A percentile compares a stretch with the other conserved stretches of the same genome.
These are phyloP conservation scores for Pseudomyrmex concolor DNA, from an alignment of 1,140 invertebrate genomes.

Conservation along the genomic window DNA sequence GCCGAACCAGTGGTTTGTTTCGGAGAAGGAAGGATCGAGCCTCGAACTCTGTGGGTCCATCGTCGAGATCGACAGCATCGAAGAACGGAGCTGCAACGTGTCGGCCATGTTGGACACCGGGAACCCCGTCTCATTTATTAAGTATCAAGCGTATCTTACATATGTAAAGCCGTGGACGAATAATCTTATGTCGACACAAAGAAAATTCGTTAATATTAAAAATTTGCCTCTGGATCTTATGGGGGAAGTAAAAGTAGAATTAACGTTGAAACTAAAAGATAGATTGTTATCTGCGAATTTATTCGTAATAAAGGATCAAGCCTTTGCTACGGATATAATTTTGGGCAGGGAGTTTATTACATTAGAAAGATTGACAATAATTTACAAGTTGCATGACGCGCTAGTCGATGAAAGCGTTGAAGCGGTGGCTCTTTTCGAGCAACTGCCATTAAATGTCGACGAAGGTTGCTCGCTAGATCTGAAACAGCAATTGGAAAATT, in stretches of 20 bases:
- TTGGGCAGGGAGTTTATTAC: background rate
- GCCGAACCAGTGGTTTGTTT: too few species aligned
- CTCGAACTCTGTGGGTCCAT: too few species aligned
- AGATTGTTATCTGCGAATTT: background rate
- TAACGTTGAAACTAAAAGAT: background rate
- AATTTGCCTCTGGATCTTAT: too few species aligned
- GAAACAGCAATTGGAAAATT: background rate
- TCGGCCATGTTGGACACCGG: background rate
- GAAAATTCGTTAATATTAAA: too few species aligned
- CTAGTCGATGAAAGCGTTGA: too few species aligned
- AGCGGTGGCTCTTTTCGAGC: too few species aligned
- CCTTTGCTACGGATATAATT: background rate
- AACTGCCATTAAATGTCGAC: too few species aligned
- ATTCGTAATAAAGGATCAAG: background rate
- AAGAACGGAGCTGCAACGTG: background rate
- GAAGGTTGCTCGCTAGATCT: background rate
- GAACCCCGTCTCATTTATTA: background rate
- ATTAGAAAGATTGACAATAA: background rate
- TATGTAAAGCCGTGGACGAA: background rate
- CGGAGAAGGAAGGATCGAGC: too few species aligned
- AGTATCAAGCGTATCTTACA: background rate
- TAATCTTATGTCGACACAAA: background rate
- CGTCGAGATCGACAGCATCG: too few species aligned
- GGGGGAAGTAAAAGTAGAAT: background rate
- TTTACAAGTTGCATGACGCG: too few species aligned